These are phyloP conservation scores for Chloromyia formosa DNA, from an alignment of 2,888 invertebrate genomes.

Conservation along the genomic window DNA sequence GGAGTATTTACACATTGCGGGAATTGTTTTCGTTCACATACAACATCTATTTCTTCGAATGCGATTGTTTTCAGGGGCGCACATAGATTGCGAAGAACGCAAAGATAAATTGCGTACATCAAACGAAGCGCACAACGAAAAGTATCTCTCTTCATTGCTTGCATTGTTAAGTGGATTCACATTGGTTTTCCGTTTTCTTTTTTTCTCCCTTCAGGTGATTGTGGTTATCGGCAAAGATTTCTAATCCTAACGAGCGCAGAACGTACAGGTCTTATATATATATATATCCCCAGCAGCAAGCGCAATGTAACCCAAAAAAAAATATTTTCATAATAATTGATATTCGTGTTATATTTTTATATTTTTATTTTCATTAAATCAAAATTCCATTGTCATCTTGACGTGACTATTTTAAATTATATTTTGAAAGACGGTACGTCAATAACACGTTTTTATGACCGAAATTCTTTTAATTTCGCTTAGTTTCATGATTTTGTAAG, in stretches of 20 bases:
- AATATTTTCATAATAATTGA: conserved; percentile 27
- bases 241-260: too few relatives aligned
- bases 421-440: too few relatives aligned
- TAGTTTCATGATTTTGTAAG: too few relatives aligned
- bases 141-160: conserved; percentile 1
- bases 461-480: too few relatives aligned
- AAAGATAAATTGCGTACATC: conserved; percentile 25
- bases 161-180: neutral
- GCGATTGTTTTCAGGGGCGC: conserved; percentile 32
- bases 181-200: neutral
- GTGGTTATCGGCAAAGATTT: too few relatives aligned
- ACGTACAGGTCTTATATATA: too few relatives aligned
- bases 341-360: conserved; percentile 5
- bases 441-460: too few relatives aligned
- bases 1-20: neutral
- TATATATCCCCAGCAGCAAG: too few relatives aligned
- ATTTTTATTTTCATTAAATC: neutral
- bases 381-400: neutral
- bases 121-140: conserved; percentile 20
- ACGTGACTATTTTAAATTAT: conserved; percentile 1
- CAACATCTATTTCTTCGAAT: conserved; percentile 15
- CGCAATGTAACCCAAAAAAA: too few relatives aligned
- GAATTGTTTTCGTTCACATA: neutral
- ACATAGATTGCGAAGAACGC: neutral
- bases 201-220: too few relatives aligned